Base-by-base conservation (phyloP, 2,888 invertebrate genomes). In the Octonoba sinensis region DNA sequence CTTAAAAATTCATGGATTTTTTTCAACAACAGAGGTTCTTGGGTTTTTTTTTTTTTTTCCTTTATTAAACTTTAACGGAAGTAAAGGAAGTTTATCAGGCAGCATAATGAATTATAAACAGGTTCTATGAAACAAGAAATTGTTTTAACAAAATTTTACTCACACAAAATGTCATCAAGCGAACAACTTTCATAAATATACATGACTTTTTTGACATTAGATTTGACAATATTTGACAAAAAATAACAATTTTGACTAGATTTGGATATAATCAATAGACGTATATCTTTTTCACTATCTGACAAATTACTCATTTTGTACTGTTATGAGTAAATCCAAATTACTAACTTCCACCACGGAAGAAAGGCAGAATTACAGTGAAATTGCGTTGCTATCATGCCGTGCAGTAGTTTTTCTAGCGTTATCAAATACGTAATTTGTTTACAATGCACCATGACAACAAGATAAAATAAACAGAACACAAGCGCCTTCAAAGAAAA, bases 161-260 rank as follows among this genome's bases (percentile, higher is more conserved):
- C 54, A 83, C 83, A 78, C 22, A 78, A 56, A 22, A 83, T 78
- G 36, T 78, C 78, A 69, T 83, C 83, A 13, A 83, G 60, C 12
- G 78, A 73, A 59, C 74, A 78, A 59, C 20, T 78, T 56, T 83
- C 83, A 70, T 66, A 78, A 0, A 73, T 59, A 56, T 83, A 83
- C 13, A 83, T 47, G 15, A 71, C 73, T 73, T 57, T 76, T 57
- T 73, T 73, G 6, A 83, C 82, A 51, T 67, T 70, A 71, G 59
- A 70, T n/a, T 60, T 56, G 3, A 57, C 49, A 46, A 65, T 71
- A 46, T 75, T 75, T 16, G 71, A 57, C 56, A 82, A 60, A 54
- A 75, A 82, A 1, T 75, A 70, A 60, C 69, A 65, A 57, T 82
- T 69, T 46, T 56, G 66, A 24, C 46, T 62, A 3, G 65, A 51